Conservation (phyloP, 2,797 vertebrate species). For the Eurystomus glaucurus region DNA sequence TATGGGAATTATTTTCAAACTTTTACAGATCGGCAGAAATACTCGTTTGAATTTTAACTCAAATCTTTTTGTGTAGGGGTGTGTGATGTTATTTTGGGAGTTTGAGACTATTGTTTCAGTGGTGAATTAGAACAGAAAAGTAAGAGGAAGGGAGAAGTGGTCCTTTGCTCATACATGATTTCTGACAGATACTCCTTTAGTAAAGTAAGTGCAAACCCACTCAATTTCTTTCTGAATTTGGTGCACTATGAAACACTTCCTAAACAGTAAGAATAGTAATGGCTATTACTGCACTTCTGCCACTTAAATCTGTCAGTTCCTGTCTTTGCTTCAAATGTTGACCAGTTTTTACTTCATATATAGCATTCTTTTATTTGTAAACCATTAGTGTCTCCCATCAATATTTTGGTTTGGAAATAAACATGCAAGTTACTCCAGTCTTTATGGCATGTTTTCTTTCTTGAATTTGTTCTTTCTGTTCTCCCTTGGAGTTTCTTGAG, state of each 20-base stretch:
- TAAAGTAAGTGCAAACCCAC: background rate
- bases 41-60: background rate
- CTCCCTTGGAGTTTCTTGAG: background rate
- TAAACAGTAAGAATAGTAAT: background rate
- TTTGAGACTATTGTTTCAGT: background rate
- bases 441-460: background rate
- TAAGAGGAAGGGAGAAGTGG: background rate
- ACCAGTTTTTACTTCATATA: background rate
- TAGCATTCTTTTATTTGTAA: background rate
- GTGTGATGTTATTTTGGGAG: background rate
- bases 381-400: background rate
- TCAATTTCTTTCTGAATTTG: background rate
- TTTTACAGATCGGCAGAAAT: background rate
- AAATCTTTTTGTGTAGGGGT: background rate
- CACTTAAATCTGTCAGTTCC: background rate
- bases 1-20: background rate
- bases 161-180: background rate
- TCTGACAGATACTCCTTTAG: background rate
- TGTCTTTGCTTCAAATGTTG: background rate
- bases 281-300: background rate
- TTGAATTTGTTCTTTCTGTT: background rate
- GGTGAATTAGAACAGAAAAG: background rate
- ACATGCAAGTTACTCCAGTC: background rate
- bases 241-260: background rate
- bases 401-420: slow-evolving; percentile 6